Evolutionary conservation across 1,140 invertebrate species (phyloP).

Genomic region (Hirudo medicinalis): DNA sequence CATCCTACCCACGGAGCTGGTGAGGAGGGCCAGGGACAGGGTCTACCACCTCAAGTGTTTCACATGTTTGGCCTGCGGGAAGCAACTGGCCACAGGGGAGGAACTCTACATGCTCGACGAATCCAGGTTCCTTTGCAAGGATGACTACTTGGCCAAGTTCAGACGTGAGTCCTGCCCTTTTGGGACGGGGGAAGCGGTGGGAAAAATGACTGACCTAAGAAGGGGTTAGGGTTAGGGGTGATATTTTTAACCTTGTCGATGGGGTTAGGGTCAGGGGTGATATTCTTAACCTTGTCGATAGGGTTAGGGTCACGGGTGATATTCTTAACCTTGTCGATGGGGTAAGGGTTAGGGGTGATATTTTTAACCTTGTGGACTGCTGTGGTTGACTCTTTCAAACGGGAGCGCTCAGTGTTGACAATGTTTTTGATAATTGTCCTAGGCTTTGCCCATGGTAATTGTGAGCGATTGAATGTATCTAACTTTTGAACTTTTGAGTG

Average conservation of each 20-base stretch:
- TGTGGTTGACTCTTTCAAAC: too few relatives aligned
- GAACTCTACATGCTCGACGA: constrained; percentile 91
- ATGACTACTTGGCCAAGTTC: constrained; percentile 59
- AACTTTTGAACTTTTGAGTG: too few relatives aligned
- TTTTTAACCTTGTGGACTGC: too few relatives aligned
- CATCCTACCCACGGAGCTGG: constrained; percentile 90
- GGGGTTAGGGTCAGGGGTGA: too few relatives aligned
- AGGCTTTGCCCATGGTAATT: too few relatives aligned
- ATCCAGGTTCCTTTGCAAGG: constrained; percentile 95
- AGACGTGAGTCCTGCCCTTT: constrained; percentile 1
- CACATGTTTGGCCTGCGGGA: constrained; percentile 87
- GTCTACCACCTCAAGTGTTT: constrained; percentile 97
- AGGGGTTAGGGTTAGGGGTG: background rate
- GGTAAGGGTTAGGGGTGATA: too few relatives aligned
- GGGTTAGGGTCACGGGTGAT: background rate
- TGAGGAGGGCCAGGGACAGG: constrained; percentile 75
- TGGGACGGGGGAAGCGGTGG: background rate
- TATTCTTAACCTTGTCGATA: background rate
- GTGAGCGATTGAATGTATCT: too few relatives aligned
- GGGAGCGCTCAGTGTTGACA: too few relatives aligned
- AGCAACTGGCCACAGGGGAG: constrained; percentile 89
- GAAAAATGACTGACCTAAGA: background rate
- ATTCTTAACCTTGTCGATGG: too few relatives aligned
- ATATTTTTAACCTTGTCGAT: too few relatives aligned
- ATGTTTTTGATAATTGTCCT: too few relatives aligned